These are phyloP conservation scores for Melanogrammus aeglefinus DNA, from an alignment of 2,797 vertebrate genomes.

Conservation along the genomic window DNA sequence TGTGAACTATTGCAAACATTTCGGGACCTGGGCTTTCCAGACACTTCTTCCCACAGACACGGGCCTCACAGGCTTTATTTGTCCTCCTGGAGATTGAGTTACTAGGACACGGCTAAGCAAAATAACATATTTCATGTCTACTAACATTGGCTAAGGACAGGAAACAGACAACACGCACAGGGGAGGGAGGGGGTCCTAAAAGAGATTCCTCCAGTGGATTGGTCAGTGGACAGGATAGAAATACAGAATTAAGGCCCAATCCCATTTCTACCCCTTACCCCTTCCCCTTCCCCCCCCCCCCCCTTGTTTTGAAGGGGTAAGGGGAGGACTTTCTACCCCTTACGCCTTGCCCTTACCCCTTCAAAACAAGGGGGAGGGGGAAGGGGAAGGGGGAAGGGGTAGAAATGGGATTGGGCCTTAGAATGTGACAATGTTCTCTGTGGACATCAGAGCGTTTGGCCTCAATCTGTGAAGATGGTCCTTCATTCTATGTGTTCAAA, in stretches of 20 bases:
- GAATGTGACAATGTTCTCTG: not conserved
- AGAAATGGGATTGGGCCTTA: too few species aligned
- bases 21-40: slow-evolving; percentile 47
- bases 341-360: too few species aligned
- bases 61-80: slow-evolving; percentile 25
- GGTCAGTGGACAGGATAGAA: slow-evolving; percentile 10
- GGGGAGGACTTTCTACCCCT: too few species aligned
- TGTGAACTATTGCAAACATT: slow-evolving; percentile 71
- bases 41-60: slow-evolving; percentile 53
- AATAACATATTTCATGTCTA: slow-evolving; percentile 75
- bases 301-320: too few species aligned
- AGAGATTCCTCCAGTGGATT: slow-evolving; percentile 26
- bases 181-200: slow-evolving; percentile 49
- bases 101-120: slow-evolving; percentile 66
- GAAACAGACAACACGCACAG: slow-evolving; percentile 50
- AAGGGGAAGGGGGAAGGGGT: too few species aligned
- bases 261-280: too few species aligned
- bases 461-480: too few species aligned
- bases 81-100: slow-evolving; percentile 73
- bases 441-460: too few species aligned
- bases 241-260: not conserved
- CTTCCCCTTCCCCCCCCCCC: too few species aligned
- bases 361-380: too few species aligned
- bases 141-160: slow-evolving; percentile 69
- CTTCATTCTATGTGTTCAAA: too few species aligned